Evolutionary conservation across 2,113 vertebrate genomes (phyloP).

Genomic region (Carollia perspicillata): DNA sequence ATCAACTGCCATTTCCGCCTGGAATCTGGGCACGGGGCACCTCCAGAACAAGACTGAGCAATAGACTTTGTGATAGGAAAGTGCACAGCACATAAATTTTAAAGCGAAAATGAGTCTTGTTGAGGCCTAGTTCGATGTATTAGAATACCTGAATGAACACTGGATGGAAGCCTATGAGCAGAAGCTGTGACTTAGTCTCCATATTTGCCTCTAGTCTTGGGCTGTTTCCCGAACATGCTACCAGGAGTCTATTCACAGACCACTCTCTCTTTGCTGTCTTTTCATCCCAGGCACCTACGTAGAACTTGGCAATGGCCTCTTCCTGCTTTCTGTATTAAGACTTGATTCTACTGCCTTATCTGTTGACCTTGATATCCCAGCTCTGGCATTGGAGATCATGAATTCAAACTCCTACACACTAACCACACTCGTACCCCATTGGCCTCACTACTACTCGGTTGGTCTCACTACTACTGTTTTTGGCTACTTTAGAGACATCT

Average conservation of each 20-base stretch:
- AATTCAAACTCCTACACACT: background rate
- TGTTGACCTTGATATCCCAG: background rate
- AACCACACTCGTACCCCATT: background rate
- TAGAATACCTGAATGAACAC: background rate
- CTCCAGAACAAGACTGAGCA: background rate
- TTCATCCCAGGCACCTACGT: too few species aligned
- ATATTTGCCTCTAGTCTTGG: background rate
- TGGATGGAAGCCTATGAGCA: background rate
- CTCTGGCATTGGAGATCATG: background rate
- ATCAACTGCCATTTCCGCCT: background rate
- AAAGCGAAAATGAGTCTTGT: background rate
- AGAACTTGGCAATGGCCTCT: background rate
- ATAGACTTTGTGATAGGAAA: background rate
- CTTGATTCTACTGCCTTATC: background rate
- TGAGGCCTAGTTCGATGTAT: background rate
- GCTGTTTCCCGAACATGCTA: background rate
- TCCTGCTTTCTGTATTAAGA: background rate
- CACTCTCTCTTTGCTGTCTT: background rate
- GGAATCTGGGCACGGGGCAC: background rate
- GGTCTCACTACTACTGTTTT: background rate
- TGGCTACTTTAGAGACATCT: background rate
- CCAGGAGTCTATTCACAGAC: background rate
- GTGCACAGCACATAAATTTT: background rate
- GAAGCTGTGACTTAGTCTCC: background rate
- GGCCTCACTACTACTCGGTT: background rate